Conservation (phyloP, 2,888 invertebrate species). For the Hemistola chrysoprasaria region DNA sequence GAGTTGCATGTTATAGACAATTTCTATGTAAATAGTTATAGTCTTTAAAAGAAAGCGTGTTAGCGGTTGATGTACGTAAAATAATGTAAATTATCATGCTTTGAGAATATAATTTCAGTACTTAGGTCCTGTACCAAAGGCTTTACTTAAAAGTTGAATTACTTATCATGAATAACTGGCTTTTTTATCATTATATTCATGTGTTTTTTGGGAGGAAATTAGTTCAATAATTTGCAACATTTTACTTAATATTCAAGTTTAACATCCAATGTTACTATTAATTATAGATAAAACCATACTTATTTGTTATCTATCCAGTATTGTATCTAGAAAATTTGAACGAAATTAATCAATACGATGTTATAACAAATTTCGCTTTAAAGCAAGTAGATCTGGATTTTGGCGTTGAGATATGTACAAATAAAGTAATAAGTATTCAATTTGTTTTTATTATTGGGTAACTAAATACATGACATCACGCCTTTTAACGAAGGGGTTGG, state of each 20-base stretch:
- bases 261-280: not conserved
- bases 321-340: slow-evolving; percentile 7
- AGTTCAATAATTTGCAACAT: no score
- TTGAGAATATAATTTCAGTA: no score
- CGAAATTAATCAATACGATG: slow-evolving; percentile 6
- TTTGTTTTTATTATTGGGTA: slow-evolving; percentile 18
- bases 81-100: no score
- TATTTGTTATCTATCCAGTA: slow-evolving; percentile 5
- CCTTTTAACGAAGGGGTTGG: no score
- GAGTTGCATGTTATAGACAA: slow-evolving; percentile 62
- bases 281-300: slow-evolving; percentile 10
- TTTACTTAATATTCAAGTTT: not conserved
- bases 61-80: slow-evolving; percentile 34
- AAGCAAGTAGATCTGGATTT: slow-evolving; percentile 53
- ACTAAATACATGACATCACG: no score
- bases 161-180: no score
- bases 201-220: no score
- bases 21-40: slow-evolving; percentile 66
- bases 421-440: slow-evolving; percentile 47
- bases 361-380: slow-evolving; percentile 22
- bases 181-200: no score
- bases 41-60: slow-evolving; percentile 27
- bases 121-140: no score
- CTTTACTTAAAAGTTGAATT: no score
- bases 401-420: slow-evolving; percentile 64